Percentiles rank a stretch among this genome's conserved stretches.
Conservation (phyloP, 2,797 vertebrate genomes). For the Leptatherina wallacei region DNA sequence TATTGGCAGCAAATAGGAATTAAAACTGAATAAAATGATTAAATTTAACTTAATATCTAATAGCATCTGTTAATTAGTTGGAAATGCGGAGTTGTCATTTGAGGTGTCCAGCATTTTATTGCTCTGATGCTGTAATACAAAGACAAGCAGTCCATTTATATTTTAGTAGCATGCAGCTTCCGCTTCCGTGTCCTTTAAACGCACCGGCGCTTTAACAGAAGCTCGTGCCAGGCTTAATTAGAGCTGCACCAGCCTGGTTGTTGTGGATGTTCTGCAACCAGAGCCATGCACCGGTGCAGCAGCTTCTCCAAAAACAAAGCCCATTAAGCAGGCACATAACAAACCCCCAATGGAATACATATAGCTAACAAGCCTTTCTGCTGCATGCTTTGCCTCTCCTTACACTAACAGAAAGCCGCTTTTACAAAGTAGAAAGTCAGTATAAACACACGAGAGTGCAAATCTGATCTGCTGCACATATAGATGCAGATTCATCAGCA, state of each 20-base stretch:
- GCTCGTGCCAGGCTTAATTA: slow-evolving; percentile 56
- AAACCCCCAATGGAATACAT: slow-evolving; percentile 40
- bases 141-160: slow-evolving; percentile 58
- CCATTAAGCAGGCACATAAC: slow-evolving; percentile 21
- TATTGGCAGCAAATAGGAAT: background rate
- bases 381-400: slow-evolving; percentile 36
- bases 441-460: background rate
- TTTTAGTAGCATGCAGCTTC: slow-evolving; percentile 53
- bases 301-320: slow-evolving; percentile 19
- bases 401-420: slow-evolving; percentile 8
- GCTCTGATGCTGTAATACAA: slow-evolving; percentile 45
- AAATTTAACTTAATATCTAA: background rate
- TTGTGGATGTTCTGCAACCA: slow-evolving; percentile 40
- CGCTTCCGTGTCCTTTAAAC: slow-evolving; percentile 41
- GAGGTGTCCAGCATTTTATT: slow-evolving; percentile 44
- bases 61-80: slow-evolving; percentile 15
- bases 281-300: slow-evolving; percentile 28
- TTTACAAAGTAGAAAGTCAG: background rate
- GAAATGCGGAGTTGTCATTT: slow-evolving; percentile 12
- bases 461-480: background rate
- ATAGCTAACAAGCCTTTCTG: slow-evolving; percentile 40
- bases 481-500: background rate
- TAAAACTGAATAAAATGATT: background rate
- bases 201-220: slow-evolving; percentile 52
- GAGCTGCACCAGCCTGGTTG: slow-evolving; percentile 38